Percentiles rank a stretch among this genome's conserved stretches.
Conservation (phyloP, 1,140 invertebrate genomes). For the Babylonia areolata region DNA sequence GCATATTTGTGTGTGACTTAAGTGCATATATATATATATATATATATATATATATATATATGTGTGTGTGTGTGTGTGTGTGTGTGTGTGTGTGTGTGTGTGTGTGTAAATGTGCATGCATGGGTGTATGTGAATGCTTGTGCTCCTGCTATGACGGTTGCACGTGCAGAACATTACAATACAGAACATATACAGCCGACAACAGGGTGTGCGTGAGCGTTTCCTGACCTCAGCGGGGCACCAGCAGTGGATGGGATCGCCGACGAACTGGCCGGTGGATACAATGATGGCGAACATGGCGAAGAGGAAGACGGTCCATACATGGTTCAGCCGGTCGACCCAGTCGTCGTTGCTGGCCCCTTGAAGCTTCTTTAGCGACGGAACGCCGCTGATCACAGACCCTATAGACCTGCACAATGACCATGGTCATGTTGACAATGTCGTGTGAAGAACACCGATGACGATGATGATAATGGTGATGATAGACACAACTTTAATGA, state of each 20-base stretch:
- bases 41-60: not conserved
- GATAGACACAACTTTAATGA: not conserved
- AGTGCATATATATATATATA: too few species aligned
- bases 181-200: too few species aligned
- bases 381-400: slow-evolving; percentile 55
- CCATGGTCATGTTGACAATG: not conserved
- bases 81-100: too few species aligned
- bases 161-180: too few species aligned
- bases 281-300: slow-evolving; percentile 66
- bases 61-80: not conserved
- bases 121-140: too few species aligned
- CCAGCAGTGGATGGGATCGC: slow-evolving; percentile 76
- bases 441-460: not conserved
- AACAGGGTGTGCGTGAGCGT: too few species aligned
- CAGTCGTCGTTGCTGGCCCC: slow-evolving; percentile 66
- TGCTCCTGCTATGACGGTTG: too few species aligned
- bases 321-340: slow-evolving; percentile 67
- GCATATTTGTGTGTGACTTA: too few species aligned
- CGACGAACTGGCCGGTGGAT: slow-evolving; percentile 70
- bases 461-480: not conserved
- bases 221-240: slow-evolving; percentile 63
- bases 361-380: slow-evolving; percentile 59
- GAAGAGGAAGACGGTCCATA: slow-evolving; percentile 65
- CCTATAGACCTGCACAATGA: slow-evolving; percentile 55
- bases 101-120: too few species aligned